phyloP scores from a whole-genome alignment of 1,140 invertebrate species.

The Geopemphigus sp. region DNA sequence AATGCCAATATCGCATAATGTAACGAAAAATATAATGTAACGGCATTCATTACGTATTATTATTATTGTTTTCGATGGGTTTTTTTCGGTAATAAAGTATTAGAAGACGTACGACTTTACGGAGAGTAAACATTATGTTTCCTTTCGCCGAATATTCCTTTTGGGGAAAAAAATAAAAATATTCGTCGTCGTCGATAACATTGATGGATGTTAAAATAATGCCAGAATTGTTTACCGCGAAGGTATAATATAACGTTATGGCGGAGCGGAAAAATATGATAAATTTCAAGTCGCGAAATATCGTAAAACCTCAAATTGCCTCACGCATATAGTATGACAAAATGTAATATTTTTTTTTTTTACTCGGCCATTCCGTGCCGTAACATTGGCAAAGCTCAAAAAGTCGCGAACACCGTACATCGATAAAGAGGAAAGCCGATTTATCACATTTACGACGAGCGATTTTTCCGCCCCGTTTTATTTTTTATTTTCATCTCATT shows the following conservation, averaged over 20 bases:
- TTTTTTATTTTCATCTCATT: neutral
- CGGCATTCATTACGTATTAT: neutral
- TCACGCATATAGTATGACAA: slow-evolving; percentile 21
- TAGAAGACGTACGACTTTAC: too few relatives aligned
- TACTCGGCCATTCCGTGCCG: neutral
- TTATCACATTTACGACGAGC: slow-evolving; percentile 41
- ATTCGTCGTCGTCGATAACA: neutral
- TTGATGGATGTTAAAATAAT: slow-evolving; percentile 18
- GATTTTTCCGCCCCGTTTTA: neutral
- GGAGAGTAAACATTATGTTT: too few relatives aligned
- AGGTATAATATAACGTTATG: too few relatives aligned
- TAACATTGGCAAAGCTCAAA: slow-evolving; percentile 30
- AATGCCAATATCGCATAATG: neutral
- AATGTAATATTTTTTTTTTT: slow-evolving; percentile 40
- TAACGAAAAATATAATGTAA: too few relatives aligned
- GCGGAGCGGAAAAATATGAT: neutral
- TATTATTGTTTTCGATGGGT: slow-evolving; percentile 1
- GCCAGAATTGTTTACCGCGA: neutral
- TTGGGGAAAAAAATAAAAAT: neutral
- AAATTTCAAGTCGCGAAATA: slow-evolving; percentile 17
- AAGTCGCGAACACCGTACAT: slow-evolving; percentile 23
- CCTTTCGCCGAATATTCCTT: too few relatives aligned
- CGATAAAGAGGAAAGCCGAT: slow-evolving; percentile 35
- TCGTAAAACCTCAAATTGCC: slow-evolving; percentile 14
- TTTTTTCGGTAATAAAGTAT: neutral